These are phyloP conservation scores for Drosophila fulvimacula DNA, from an alignment of 2,888 invertebrate species.

Conservation along the genomic window DNA sequence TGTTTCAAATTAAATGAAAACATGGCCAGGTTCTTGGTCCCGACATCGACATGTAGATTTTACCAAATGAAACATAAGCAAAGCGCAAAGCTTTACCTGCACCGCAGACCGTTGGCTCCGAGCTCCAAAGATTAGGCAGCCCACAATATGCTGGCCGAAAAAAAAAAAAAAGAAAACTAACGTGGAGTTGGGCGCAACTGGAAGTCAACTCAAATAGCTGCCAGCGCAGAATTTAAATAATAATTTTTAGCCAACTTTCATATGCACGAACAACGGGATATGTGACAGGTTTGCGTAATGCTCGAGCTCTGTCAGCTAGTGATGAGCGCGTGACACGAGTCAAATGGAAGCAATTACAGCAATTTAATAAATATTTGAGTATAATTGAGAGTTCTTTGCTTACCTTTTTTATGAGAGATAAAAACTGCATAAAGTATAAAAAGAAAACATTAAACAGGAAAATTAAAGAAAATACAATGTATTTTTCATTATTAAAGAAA, in stretches of 20 bases:
- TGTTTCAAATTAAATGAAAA: slow-evolving; percentile 80
- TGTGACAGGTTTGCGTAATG: neutral
- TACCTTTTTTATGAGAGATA: too few relatives aligned
- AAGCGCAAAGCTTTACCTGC: slow-evolving; percentile 33
- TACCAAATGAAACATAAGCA: slow-evolving; percentile 77
- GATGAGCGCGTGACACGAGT: neutral
- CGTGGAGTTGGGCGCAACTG: slow-evolving; percentile 1
- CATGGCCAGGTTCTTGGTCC: slow-evolving; percentile 45
- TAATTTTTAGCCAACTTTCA: slow-evolving; percentile 17
- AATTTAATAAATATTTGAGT: too few relatives aligned
- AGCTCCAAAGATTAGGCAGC: slow-evolving; percentile 42
- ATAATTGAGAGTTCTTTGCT: too few relatives aligned
- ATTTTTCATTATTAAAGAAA: too few relatives aligned
- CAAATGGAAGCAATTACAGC: too few relatives aligned
- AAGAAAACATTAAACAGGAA: too few relatives aligned
- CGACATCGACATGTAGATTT: slow-evolving; percentile 64
- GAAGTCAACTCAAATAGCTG: slow-evolving; percentile 6
- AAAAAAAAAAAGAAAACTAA: neutral
- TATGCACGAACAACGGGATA: neutral
- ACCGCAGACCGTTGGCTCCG: slow-evolving; percentile 48
- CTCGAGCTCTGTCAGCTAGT: neutral
- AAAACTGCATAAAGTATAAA: too few relatives aligned
- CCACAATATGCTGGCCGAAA: too few relatives aligned
- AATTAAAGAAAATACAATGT: too few relatives aligned
- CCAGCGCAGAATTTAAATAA: slow-evolving; percentile 22